A percentile compares a stretch with the other conserved stretches of the same genome.
Conservation (phyloP, 2,888 invertebrate species). For the Neoascia interrupta region DNA sequence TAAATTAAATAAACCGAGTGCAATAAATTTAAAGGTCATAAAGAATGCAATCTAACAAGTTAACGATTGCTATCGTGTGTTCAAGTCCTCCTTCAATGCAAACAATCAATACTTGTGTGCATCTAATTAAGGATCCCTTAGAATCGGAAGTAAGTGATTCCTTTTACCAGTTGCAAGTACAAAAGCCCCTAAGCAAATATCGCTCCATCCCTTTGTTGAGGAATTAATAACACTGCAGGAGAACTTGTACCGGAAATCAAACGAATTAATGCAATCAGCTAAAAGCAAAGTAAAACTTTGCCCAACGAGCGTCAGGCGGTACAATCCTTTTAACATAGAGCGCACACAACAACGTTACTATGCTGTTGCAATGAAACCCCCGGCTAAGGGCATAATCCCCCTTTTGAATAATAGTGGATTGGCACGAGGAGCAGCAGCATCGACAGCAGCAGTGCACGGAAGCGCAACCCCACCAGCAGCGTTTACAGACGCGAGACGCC, state of each 20-base stretch:
- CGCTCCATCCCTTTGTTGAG: conserved; percentile 52
- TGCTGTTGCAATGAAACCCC: conserved; percentile 10
- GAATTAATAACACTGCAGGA: conserved; percentile 69
- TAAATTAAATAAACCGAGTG: background rate
- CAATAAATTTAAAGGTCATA: background rate
- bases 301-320: conserved; percentile 1
- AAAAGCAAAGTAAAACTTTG: conserved; percentile 54
- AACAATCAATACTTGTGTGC: conserved; percentile 61
- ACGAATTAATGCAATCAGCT: conserved; percentile 68
- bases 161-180: conserved; percentile 56
- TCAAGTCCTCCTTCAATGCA: conserved; percentile 21
- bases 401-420: conserved; percentile 64
- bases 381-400: conserved; percentile 56
- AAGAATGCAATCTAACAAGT: conserved; percentile 2
- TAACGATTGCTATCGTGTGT: conserved; percentile 30
- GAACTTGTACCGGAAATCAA: conserved; percentile 64
- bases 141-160: conserved; percentile 64
- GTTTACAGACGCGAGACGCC: background rate
- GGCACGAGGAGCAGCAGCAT: conserved; percentile 58
- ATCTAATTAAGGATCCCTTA: conserved; percentile 55
- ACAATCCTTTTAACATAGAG: conserved; percentile 1
- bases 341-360: conserved; percentile 5
- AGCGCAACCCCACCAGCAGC: conserved; percentile 4
- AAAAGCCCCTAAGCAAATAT: conserved; percentile 60
- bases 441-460: conserved; percentile 13